Percentiles rank a stretch among this genome's conserved stretches.
These are phyloP conservation scores for Drosophila erecta DNA, from an alignment of 1,140 invertebrate species.

Conservation along the genomic window DNA sequence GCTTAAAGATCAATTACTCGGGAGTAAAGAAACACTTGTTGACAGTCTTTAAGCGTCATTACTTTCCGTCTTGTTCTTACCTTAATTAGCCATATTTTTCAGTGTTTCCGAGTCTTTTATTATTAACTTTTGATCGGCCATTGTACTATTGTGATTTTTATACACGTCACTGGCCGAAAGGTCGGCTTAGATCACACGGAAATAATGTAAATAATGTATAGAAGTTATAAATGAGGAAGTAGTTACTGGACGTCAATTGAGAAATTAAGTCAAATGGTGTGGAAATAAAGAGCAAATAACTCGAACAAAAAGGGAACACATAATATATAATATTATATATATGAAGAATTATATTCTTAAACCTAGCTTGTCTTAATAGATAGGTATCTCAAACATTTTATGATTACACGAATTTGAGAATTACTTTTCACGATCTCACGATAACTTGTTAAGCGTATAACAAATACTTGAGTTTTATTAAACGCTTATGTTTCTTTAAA, in stretches of 20 bases:
- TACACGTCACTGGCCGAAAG: slow-evolving; percentile 57
- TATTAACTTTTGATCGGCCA: slow-evolving; percentile 18
- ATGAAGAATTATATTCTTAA: too few relatives aligned
- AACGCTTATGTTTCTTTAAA: too few relatives aligned
- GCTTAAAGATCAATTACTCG: slow-evolving; percentile 36
- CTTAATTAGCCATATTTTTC: slow-evolving; percentile 20
- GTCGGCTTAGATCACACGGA: slow-evolving; percentile 30
- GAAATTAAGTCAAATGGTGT: not conserved
- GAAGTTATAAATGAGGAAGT: slow-evolving; percentile 18
- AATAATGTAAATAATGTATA: slow-evolving; percentile 9
- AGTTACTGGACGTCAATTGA: not conserved
- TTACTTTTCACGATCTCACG: too few relatives aligned
- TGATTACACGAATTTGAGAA: too few relatives aligned
- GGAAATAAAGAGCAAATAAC: not conserved
- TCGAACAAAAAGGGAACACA: too few relatives aligned
- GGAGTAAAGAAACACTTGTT: slow-evolving; percentile 9
- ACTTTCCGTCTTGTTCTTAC: slow-evolving; percentile 22
- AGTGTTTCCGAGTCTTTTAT: slow-evolving; percentile 30
- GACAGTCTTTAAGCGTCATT: slow-evolving; percentile 35
- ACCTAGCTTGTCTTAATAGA: too few relatives aligned
- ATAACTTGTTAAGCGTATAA: too few relatives aligned
- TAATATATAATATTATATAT: too few relatives aligned
- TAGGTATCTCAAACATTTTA: too few relatives aligned
- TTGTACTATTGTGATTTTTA: slow-evolving; percentile 24
- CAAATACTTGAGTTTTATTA: too few relatives aligned